A percentile compares a stretch with the other conserved stretches of the same genome.
phyloP scores from a whole-genome alignment of 2,797 vertebrate species.

The Epinephelus coioides region DNA sequence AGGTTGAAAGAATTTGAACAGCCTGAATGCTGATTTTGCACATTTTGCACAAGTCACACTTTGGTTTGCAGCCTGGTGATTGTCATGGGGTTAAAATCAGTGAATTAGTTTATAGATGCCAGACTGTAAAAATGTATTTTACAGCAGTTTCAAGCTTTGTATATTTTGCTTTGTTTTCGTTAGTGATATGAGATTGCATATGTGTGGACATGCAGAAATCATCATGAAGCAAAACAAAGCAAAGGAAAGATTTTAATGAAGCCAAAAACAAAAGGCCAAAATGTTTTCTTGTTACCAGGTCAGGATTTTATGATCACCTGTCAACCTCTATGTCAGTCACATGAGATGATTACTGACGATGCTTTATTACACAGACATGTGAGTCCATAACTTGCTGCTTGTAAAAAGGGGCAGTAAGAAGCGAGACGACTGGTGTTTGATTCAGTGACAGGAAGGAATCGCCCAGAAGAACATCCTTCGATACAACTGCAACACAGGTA shows the following conservation, averaged over 20 bases:
- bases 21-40: constrained; percentile 14
- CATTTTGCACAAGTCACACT: neutral
- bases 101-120: neutral
- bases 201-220: neutral
- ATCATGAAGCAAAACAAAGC: neutral
- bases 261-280: no score
- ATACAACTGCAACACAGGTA: constrained; percentile 56
- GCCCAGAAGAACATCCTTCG: neutral
- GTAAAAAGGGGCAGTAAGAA: constrained; percentile 37
- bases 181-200: neutral
- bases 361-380: constrained; percentile 57
- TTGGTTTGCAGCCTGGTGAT: neutral
- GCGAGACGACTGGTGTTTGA: neutral
- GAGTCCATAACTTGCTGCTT: constrained; percentile 38
- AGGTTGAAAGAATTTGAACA: constrained; percentile 23
- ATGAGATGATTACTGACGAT: constrained; percentile 45
- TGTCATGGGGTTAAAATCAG: constrained; percentile 1
- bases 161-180: constrained; percentile 1
- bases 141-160: constrained; percentile 12
- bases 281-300: neutral
- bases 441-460: constrained; percentile 14
- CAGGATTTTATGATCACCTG: constrained; percentile 13
- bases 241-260: neutral
- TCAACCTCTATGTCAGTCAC: constrained; percentile 67
- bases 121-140: neutral